A percentile compares a stretch with the other conserved stretches of the same genome.
Evolutionary conservation across 2,113 vertebrate genomes (phyloP).

Genomic region (Dunckerocampus dactyliophorus): DNA sequence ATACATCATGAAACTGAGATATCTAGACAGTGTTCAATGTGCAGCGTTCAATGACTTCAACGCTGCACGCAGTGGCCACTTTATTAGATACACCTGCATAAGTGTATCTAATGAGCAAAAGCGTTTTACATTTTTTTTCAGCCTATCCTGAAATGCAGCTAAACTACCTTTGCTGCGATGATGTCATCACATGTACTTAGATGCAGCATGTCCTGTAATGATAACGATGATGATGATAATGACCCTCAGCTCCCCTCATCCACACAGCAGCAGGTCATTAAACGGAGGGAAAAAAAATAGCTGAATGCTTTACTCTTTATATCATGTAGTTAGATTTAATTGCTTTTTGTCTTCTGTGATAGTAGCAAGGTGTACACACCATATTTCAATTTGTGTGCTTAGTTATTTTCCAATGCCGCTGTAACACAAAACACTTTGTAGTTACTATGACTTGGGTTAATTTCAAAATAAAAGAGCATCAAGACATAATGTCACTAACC

Average conservation of each 20-base stretch:
- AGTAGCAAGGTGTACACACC: background rate
- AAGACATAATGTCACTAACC: slow-evolving; percentile 10
- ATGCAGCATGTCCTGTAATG: background rate
- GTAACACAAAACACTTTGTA: background rate
- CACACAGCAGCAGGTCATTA: slow-evolving; percentile 26
- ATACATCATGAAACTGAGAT: too few relatives aligned
- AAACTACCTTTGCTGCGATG: background rate
- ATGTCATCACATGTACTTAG: background rate
- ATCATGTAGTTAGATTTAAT: too few relatives aligned
- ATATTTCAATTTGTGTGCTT: background rate
- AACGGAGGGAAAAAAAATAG: slow-evolving; percentile 6
- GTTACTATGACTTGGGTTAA: slow-evolving; percentile 3
- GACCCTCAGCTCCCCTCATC: slow-evolving; percentile 10
- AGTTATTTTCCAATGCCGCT: slow-evolving; percentile 16
- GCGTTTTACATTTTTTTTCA: too few relatives aligned
- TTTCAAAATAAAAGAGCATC: slow-evolving; percentile 29
- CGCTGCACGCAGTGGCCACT: background rate
- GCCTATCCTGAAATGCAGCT: background rate
- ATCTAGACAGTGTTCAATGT: background rate
- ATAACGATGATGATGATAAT: background rate
- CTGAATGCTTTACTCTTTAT: too few relatives aligned
- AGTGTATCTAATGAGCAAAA: background rate
- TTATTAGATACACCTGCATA: background rate
- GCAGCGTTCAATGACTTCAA: background rate
- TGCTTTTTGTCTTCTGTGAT: too few relatives aligned